Evolutionary conservation across 2,888 invertebrate species (phyloP), one percentile per base, ranked within the genome.

Genomic region (Leptarthrus brevirostris): DNA sequence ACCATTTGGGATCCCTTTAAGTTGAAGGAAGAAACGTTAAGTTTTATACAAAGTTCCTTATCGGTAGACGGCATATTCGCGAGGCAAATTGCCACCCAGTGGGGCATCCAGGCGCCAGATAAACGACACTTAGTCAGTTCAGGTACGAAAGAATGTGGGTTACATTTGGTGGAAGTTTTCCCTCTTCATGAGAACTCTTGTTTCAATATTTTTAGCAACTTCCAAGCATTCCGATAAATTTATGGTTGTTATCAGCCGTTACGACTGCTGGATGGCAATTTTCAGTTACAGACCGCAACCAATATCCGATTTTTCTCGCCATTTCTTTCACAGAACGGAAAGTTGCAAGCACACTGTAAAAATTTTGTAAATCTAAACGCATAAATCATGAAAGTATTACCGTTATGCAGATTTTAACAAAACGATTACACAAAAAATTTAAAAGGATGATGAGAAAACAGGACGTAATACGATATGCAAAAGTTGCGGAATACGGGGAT

Each of bases 251-350:
- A 66, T 66, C 66, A 47, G 47, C 66, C 66, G 26, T 66, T 66
- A 66, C 47, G 66, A 66, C 47, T 66, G 66, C 66, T 66, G 47
- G 66, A 49, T 66, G 49, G 47, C 66, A 66, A 47, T 66, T 66
- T 66, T 66, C 66, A 34, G 44, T 64, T 64, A 44, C 49, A 18
- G 26, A 2, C 61, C 12, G 49, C 47, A 34, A 26, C 47, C 66
- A 66, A 66, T 66, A 47, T 66, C 66, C 66, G 47, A 66, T 66
- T 66, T 66, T 66, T 66, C 66, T 66, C 66, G 47, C 47, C 49
- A 66, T 66, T 66, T 66, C 66, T 49, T 66, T 14, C 10, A 26
- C 24, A 30, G 16, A 24, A n/a, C 30, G 49, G 44, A 66, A 66
- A 66, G 26, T 66, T 66, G 66, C 66, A 66, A 44, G 26, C 47